Evolutionary conservation across 1,140 invertebrate genomes (phyloP).

Genomic region (Alviniconcha marisindica): DNA sequence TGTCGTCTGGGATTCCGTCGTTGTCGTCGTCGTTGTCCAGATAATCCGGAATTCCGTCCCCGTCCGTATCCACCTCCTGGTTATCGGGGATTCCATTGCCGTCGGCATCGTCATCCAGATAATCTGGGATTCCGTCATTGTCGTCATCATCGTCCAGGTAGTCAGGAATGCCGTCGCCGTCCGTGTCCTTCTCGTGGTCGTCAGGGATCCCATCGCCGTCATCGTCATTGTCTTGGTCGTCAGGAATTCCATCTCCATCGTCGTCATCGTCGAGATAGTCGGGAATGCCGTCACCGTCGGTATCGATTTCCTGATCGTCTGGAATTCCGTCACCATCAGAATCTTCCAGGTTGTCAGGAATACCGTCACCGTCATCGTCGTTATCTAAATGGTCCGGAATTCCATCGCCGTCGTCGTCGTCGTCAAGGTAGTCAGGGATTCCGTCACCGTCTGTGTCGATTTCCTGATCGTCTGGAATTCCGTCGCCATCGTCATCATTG

Average conservation of each 20-base stretch:
- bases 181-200: conserved; percentile 54
- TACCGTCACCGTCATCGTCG: conserved; percentile 70
- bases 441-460: conserved; percentile 69
- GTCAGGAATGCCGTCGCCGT: conserved; percentile 66
- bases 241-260: conserved; percentile 64
- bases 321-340: conserved; percentile 71
- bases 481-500: conserved; percentile 66
- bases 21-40: conserved; percentile 67
- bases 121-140: conserved; percentile 70
- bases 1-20: conserved; percentile 65
- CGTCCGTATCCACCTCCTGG: conserved; percentile 60
- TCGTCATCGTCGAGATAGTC: conserved; percentile 66
- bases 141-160: conserved; percentile 66
- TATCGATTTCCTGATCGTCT: conserved; percentile 57
- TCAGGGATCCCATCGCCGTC: conserved; percentile 61
- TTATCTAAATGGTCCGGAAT: conserved; percentile 67
- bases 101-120: conserved; percentile 64
- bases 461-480: conserved; percentile 68
- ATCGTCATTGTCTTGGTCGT: conserved; percentile 55
- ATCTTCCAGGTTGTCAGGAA: conserved; percentile 66
- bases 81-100: conserved; percentile 66
- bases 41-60: conserved; percentile 67
- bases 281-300: conserved; percentile 69
- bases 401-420: conserved; percentile 68
- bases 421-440: conserved; percentile 63